Percentiles rank a stretch among this genome's conserved stretches.
Evolutionary conservation across 2,797 vertebrate species (phyloP).

Genomic region (Sorex maritimensis): DNA sequence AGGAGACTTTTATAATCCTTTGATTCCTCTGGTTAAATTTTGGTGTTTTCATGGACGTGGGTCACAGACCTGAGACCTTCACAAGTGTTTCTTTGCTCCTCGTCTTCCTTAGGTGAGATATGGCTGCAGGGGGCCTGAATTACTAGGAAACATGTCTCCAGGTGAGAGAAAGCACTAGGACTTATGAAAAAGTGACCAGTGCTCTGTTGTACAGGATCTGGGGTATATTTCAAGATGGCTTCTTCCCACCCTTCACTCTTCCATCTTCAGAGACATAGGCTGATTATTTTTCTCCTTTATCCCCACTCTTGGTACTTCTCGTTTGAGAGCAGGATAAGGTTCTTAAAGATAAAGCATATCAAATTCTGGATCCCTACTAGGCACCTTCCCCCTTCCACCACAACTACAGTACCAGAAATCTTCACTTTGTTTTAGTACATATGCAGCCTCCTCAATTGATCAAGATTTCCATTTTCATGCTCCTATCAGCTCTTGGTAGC

Average conservation of each 20-base stretch:
- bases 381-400: no score
- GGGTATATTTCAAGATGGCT: background rate
- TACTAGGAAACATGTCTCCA: background rate
- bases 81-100: background rate
- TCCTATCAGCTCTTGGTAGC: background rate
- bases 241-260: background rate
- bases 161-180: background rate
- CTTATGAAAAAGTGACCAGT: background rate
- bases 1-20: background rate
- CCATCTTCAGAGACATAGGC: background rate
- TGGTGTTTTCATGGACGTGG: background rate
- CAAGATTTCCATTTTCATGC: background rate
- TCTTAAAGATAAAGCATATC: background rate
- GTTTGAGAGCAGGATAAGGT: background rate
- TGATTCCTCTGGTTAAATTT: fast-evolving
- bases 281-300: background rate
- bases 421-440: background rate
- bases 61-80: background rate
- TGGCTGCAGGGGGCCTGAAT: background rate
- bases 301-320: background rate
- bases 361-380: background rate
- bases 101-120: background rate
- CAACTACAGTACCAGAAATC: no score
- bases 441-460: background rate
- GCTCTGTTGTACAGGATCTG: background rate